Evolutionary conservation across 2,888 invertebrate genomes (phyloP), one percentile per base, ranked within the genome.

Genomic region (Drosophila flavopinicola): DNA sequence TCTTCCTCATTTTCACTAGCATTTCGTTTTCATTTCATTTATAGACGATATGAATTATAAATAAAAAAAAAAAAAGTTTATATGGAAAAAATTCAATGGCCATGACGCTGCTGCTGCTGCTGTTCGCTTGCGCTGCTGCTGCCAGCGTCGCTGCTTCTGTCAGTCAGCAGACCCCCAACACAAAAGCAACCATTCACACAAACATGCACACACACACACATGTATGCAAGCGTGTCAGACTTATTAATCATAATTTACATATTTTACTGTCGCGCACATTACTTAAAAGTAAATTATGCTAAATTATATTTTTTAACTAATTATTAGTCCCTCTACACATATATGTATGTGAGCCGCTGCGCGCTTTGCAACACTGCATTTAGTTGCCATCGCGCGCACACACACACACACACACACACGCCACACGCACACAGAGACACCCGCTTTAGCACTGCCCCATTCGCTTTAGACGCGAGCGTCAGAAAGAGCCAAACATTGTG

Each of bases 61-160:
- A 20, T 3, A 4, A 20, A 20, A 20, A 20, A 4, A 20, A 65
- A 60, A 53, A 52, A 66, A 68, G 47, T 57, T 76, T 73, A 69
- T 58, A 73, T 71, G 65, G 69, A 57, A 75, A 85, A 84, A 88
- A 87, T 79, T 84, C 84, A 87, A 84, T 87, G 87, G 85, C 84
- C 87, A 85, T 87, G 88, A 85, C 85, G 88, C 66, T 64, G 57
- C 69, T n/a, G 17, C 17, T 35, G 42, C 29, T n/a, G 76, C 39
- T 58, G n/a, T n/a, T n/a, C n/a, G n/a, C n/a, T n/a, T n/a, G 60
- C 39, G 67, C 20, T 57, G 67, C 67, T 67, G 67, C 64, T 66
- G 73, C 49, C 42, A 37, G 61, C 78, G 65, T 59, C 65, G 75
- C 75, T 65, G 75, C 67, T 66, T 57, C 61, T 67, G 65, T 64